Conservation (phyloP, 2,113 vertebrate species). For the Gnathonemus echidnorhynchus region DNA sequence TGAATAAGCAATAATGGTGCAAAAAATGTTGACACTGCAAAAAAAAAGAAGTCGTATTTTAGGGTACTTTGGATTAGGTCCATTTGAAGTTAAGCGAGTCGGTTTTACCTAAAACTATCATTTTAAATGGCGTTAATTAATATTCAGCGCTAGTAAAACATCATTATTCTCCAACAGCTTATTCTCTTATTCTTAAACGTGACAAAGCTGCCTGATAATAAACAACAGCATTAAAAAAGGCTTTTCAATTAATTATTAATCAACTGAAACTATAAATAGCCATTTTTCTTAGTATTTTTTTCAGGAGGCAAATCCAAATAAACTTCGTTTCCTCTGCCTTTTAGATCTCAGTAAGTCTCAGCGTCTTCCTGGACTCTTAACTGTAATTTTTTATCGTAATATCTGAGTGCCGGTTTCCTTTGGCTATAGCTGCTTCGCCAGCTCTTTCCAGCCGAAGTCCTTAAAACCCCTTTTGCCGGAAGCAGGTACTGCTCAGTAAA, state of each 20-base stretch:
- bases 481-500: neutral
- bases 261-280: neutral
- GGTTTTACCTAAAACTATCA: neutral
- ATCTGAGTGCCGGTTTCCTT: neutral
- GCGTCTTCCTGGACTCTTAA: neutral
- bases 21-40: neutral
- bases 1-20: neutral
- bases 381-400: neutral
- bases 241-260: constrained; percentile 42
- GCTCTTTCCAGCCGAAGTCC: neutral
- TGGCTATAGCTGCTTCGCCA: neutral
- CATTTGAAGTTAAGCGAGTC: constrained; percentile 6
- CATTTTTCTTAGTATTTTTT: constrained; percentile 6
- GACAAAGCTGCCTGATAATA: constrained; percentile 36
- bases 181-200: constrained; percentile 17
- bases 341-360: neutral
- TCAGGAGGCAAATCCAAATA: neutral
- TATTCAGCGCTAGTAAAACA: neutral
- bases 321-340: neutral
- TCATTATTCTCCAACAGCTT: neutral
- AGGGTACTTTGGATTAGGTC: neutral
- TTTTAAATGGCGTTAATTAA: neutral
- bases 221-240: constrained; percentile 31
- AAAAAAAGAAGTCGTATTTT: neutral
- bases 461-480: neutral